Evolutionary conservation across 2,797 vertebrate genomes (phyloP), one percentile per base, ranked within the genome.

Genomic region (Avahi laniger): DNA sequence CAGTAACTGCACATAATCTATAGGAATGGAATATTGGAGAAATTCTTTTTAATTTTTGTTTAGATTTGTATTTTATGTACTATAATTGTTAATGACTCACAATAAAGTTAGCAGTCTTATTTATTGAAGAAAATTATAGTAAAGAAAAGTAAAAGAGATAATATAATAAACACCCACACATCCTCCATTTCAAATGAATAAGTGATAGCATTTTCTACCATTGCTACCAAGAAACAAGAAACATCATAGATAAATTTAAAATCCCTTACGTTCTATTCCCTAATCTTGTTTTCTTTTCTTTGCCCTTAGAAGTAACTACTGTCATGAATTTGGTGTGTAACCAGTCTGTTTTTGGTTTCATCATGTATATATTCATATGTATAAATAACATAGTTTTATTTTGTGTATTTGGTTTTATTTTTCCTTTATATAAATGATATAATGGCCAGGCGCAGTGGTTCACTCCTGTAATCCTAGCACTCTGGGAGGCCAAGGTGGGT

Each of bases 41-140:
- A 80, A 79, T 79, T 85, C 18, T 87, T 93, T 54, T 80, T 7
- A 69, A 18, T 79, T 93, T 83, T 70, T 81, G 46, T 92, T 94
- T 84, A 75, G 76, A 50, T 84, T 76, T 92, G 38, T 95, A 41
- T 83, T 83, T 83, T 79, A 11, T 15, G 7, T 75, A 48, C 52
- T 86, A 6, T 86, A 83, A 83, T 63, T 93, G 52, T 52, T 89
- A 30, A 69, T 59, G 65, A 86, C 10, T 67, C 61, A 73, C 69
- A 22, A 52, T 91, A 70, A 76, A 91, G 7, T 72, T 92, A 93
- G 46, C 22, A 80, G 28, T 80, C 61, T 65, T 65, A 65, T 65
- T 65, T 92, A 75, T 70, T 96, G 69, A 86, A 72, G 54, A 95
- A 73, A 65, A 33, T 52, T 81, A 94, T 65, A 93, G 33, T 78